A percentile compares a stretch with the other conserved stretches of the same genome.
Evolutionary conservation across 2,888 invertebrate species (phyloP).

Genomic region (Lithodes maja): DNA sequence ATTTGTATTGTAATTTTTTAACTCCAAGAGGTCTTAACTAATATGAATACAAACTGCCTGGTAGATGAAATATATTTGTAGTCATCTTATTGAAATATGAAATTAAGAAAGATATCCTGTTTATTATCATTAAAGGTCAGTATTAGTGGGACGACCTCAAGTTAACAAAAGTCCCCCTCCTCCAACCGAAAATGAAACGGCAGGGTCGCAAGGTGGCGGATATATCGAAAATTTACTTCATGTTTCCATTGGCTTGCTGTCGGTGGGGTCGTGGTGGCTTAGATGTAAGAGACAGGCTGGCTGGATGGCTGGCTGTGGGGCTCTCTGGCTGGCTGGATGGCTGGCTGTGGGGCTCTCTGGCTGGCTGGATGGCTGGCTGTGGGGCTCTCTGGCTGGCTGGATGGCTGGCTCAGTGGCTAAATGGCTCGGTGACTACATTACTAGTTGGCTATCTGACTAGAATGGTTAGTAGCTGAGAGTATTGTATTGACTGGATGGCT

Average conservation of each 20-base stretch:
- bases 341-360: neutral
- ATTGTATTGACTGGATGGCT: neutral
- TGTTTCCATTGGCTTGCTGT: constrained; percentile 30
- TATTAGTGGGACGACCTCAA: constrained; percentile 22
- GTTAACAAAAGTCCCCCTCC: constrained; percentile 19
- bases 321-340: constrained; percentile 2
- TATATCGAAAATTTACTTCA: constrained; percentile 33
- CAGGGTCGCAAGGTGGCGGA: constrained; percentile 33
- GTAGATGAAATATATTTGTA: too few species aligned
- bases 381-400: neutral
- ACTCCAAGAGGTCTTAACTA: too few species aligned
- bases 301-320: constrained; percentile 2
- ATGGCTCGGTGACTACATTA: neutral
- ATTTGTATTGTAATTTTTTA: too few species aligned
- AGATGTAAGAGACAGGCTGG: neutral
- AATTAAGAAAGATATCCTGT: too few species aligned
- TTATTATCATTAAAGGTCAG: constrained; percentile 20
- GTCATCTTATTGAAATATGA: too few species aligned
- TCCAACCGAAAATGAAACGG: constrained; percentile 33
- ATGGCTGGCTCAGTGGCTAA: neutral
- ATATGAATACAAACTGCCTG: too few species aligned
- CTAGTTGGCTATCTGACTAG: neutral
- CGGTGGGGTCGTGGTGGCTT: constrained; percentile 6
- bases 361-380: constrained; percentile 7
- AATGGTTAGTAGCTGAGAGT: too few species aligned